phyloP scores from a whole-genome alignment of 2,888 invertebrate species.

The Imbricaverruca yamaguchii region DNA sequence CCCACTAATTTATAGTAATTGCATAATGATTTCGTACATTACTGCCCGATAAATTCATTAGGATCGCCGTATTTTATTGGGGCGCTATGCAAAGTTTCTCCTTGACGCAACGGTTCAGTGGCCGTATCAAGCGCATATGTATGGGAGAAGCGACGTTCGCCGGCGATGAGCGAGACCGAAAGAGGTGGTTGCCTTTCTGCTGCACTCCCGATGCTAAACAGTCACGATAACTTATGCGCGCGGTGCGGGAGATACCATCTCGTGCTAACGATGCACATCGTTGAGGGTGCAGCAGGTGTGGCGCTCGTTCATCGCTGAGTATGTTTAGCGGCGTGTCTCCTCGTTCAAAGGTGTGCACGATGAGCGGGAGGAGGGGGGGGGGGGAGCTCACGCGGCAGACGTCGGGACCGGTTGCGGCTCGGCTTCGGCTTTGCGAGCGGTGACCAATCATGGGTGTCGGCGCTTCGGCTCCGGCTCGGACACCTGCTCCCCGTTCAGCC shows the following conservation, averaged over 20 bases:
- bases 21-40: conserved; percentile 20
- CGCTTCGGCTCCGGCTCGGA: too few relatives aligned
- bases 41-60: conserved; percentile 8
- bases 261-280: neutral
- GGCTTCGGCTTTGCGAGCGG: too few relatives aligned
- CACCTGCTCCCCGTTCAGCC: too few relatives aligned
- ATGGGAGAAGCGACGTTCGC: neutral
- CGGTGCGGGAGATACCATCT: neutral
- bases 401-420: too few relatives aligned
- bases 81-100: neutral
- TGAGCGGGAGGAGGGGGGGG: neutral
- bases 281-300: neutral
- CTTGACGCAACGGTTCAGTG: neutral
- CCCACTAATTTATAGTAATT: conserved; percentile 18
- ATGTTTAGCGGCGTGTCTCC: neutral
- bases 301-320: neutral
- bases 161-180: neutral
- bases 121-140: neutral
- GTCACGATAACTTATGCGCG: conserved; percentile 1
- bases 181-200: too few relatives aligned
- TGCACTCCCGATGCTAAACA: neutral
- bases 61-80: neutral
- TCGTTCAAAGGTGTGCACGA: too few relatives aligned
- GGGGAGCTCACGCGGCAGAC: neutral
- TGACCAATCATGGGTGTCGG: too few relatives aligned